Evolutionary conservation across 2,797 vertebrate species (phyloP).

Genomic region (Catharus ustulatus): DNA sequence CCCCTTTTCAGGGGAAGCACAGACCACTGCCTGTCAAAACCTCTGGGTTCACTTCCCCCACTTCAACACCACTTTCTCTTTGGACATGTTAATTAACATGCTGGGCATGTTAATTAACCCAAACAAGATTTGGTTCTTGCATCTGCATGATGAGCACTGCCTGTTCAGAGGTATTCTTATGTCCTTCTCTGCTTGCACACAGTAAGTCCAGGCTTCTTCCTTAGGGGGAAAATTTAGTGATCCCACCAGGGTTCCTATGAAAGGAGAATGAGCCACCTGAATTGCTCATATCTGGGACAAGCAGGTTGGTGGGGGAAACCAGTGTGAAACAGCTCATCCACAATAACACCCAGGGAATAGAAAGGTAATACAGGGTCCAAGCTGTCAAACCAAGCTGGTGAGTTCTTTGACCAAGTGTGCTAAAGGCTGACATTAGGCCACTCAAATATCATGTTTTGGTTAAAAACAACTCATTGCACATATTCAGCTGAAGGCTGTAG

Average conservation of each 20-base stretch:
- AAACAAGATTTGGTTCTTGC: neutral
- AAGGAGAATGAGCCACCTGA: neutral
- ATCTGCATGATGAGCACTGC: neutral
- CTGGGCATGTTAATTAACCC: slow-evolving; percentile 4
- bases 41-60: slow-evolving; percentile 41
- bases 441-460: neutral
- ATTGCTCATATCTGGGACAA: neutral
- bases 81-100: slow-evolving; percentile 12
- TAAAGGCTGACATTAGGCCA: neutral
- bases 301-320: neutral
- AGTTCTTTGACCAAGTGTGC: neutral
- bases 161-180: neutral
- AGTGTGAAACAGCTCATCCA: neutral
- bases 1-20: slow-evolving; percentile 55
- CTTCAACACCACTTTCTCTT: neutral
- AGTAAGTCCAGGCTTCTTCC: neutral
- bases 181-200: neutral
- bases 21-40: slow-evolving; percentile 20
- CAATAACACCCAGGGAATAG: neutral
- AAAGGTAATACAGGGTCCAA: neutral
- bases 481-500: neutral
- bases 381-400: neutral
- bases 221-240: neutral
- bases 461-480: neutral
- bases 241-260: neutral